Percentiles rank a stretch among this genome's conserved stretches.
Evolutionary conservation across 1,140 invertebrate species (phyloP).

Genomic region (Aphelenchoides fujianensis): DNA sequence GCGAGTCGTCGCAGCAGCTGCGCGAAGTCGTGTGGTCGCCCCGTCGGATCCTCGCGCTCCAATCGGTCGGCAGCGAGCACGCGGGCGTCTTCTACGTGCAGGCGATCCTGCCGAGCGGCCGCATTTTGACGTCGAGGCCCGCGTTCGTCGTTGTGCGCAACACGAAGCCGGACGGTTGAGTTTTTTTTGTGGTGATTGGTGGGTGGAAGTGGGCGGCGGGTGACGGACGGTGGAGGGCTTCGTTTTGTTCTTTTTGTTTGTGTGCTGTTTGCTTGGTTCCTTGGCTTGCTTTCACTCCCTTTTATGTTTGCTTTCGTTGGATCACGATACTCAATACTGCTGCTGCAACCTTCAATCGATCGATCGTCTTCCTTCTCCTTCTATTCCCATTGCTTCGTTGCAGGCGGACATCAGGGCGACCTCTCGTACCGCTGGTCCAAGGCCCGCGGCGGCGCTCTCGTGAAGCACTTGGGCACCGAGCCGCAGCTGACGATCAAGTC

Average conservation of each 20-base stretch:
- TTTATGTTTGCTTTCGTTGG: too few species aligned
- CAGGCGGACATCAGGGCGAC: constrained; percentile 41
- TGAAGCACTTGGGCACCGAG: constrained; percentile 51
- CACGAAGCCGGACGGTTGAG: constrained; percentile 10
- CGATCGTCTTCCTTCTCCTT: too few species aligned
- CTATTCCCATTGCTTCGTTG: background rate
- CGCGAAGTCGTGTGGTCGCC: constrained; percentile 34
- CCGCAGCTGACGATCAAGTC: constrained; percentile 49
- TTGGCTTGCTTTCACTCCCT: background rate
- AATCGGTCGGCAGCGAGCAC: constrained; percentile 36
- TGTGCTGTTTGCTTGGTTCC: too few species aligned
- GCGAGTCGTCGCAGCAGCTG: constrained; percentile 8
- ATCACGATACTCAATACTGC: background rate
- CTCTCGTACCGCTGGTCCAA: constrained; percentile 55
- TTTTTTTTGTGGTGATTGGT: too few species aligned
- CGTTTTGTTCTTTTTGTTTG: background rate
- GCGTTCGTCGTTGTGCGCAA: constrained; percentile 31
- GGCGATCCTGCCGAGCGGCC: constrained; percentile 32
- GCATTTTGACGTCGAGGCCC: constrained; percentile 26
- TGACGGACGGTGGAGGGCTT: too few species aligned
- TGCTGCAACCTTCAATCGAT: too few species aligned
- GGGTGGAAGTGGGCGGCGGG: too few species aligned
- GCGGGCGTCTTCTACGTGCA: constrained; percentile 36
- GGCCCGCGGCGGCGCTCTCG: constrained; percentile 54
- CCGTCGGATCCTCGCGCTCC: constrained; percentile 30